Evolutionary conservation across 2,113 vertebrate species (phyloP).

Genomic region (Steatornis caripensis): DNA sequence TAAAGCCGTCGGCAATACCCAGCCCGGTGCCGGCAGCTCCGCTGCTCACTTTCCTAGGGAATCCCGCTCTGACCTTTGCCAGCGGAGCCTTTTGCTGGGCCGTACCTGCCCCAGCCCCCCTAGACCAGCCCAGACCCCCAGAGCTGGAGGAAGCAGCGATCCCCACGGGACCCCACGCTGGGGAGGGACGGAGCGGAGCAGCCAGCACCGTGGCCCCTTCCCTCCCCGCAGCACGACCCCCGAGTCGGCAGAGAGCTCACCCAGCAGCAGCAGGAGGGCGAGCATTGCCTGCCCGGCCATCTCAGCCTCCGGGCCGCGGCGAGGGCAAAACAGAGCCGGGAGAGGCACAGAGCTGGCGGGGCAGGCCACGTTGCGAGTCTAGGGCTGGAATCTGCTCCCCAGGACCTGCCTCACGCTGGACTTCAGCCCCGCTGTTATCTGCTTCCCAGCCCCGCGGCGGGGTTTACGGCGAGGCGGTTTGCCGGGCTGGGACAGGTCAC

Average conservation of each 20-base stretch:
- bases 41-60: fast-evolving
- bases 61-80: fast-evolving
- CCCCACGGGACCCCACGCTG: fast-evolving
- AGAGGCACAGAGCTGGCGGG: background rate
- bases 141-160: background rate
- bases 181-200: fast-evolving
- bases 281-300: background rate
- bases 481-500: background rate
- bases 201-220: fast-evolving
- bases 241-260: background rate
- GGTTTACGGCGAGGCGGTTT: background rate
- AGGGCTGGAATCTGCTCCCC: background rate
- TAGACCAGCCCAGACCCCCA: fast-evolving
- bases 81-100: background rate
- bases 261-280: background rate
- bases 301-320: fast-evolving
- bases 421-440: slow-evolving; percentile 40
- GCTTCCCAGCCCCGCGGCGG: background rate
- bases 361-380: background rate
- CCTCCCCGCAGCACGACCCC: background rate
- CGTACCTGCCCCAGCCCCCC: fast-evolving
- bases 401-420: background rate
- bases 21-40: fast-evolving
- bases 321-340: fast-evolving
- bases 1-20: background rate